A percentile compares a stretch with the other conserved stretches of the same genome.
These are phyloP conservation scores for Drosophila ficusphila DNA, from an alignment of 1,140 invertebrate genomes.

Conservation along the genomic window DNA sequence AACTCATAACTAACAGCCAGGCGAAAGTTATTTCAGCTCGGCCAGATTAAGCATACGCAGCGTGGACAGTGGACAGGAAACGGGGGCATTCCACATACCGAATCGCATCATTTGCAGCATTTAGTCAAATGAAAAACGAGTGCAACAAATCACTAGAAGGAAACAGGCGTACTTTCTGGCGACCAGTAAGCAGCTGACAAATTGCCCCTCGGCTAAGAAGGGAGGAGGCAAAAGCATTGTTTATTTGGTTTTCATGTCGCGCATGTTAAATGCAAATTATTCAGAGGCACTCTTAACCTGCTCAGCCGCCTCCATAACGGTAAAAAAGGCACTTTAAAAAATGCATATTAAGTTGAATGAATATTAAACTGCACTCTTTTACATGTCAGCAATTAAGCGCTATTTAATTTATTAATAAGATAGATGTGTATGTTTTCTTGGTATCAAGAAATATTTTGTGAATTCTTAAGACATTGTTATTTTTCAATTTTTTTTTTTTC, in stretches of 20 bases:
- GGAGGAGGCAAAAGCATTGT: conserved; percentile 55
- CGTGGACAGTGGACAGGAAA: conserved; percentile 22
- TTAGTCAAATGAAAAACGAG: conserved; percentile 75
- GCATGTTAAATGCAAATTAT: conserved; percentile 81
- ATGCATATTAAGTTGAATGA: too few relatives aligned
- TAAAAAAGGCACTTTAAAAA: conserved; percentile 19
- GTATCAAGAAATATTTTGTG: not conserved
- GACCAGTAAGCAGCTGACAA: conserved; percentile 75
- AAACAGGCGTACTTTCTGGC: conserved; percentile 53
- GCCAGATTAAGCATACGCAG: conserved; percentile 63
- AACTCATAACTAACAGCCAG: conserved; percentile 60
- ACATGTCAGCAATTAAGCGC: too few relatives aligned
- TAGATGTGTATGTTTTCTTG: too few relatives aligned
- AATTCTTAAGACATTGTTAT: too few relatives aligned
- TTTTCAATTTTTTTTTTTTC: not conserved
- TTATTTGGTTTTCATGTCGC: conserved; percentile 79
- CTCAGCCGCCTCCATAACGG: conserved; percentile 10
- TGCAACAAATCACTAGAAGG: conserved; percentile 76
- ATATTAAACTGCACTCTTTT: too few relatives aligned
- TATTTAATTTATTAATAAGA: too few relatives aligned
- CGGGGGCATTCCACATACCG: conserved; percentile 52
- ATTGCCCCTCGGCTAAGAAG: conserved; percentile 54
- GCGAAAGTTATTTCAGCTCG: conserved; percentile 48
- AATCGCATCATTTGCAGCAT: conserved; percentile 75
- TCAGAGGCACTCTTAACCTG: conserved; percentile 63